Base-by-base conservation (phyloP, 2,888 invertebrate species). In the Lochmaea capreae region DNA sequence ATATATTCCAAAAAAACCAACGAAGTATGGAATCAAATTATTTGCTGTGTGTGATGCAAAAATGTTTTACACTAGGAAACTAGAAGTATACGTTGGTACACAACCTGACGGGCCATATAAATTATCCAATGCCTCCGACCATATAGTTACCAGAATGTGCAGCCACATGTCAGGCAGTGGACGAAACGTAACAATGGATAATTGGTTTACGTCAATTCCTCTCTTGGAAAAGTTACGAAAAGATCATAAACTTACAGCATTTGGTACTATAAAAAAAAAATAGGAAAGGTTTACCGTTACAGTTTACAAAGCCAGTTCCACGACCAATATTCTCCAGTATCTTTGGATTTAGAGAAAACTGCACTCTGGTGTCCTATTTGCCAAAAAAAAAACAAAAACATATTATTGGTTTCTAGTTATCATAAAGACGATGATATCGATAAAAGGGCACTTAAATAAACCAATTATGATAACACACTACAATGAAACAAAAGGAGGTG, bases 161-260 rank as follows among this genome's bases (percentile, higher is more conserved):
- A 18, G 73, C 58, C 78, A 74, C 52, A 76, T 81, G 65, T 69
- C 72, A 52, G 71, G 75, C 58, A 71, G 80, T 65, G 81, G 80
- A n/a, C 69, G 81, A 66, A 83, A 83, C 71, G 76, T 84, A 52
- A 83, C 82, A 12, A 76, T 77, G 33, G 81, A 84, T 69, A 83
- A 26, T 26, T 26, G 26, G 26, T 26, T 26, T 26, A 26, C 26
- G 26, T 26, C 26, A 26, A 26, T 26, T 82, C 73, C 76, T 12
- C 65, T 79, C 10, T 72, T 75, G 9, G 66, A 67, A 12, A 69
- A 42, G 12, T 67, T 77, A 67, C 54, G 74, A 33, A 63, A 71
- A 52, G 70, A 74, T 52, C 70, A 72, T 39, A 72, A 76, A 63
- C 33, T 76, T 9, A 73, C 74, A 33, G 67, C 70, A 65, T 73